Percentiles rank a stretch among this genome's conserved stretches.
Evolutionary conservation across 2,797 vertebrate genomes (phyloP).

Genomic region (Varecia variegata): DNA sequence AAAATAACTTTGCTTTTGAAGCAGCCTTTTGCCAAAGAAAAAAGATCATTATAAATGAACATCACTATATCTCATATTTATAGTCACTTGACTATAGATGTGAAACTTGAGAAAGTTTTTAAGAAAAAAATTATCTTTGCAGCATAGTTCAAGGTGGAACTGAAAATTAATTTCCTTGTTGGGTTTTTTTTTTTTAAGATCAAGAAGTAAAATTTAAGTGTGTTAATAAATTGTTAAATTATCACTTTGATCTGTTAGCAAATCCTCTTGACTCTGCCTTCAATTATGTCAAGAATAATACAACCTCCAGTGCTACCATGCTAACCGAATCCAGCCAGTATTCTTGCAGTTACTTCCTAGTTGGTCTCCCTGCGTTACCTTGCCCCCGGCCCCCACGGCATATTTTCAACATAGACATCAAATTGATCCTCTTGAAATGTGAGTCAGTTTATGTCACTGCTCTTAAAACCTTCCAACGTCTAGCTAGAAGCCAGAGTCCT

Average conservation of each 20-base stretch:
- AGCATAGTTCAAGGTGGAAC: background rate
- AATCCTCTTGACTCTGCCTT: background rate
- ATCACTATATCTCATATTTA: background rate
- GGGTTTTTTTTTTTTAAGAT: background rate
- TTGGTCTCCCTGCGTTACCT: background rate
- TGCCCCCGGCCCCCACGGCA: rapidly evolving
- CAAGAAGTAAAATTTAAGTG: background rate
- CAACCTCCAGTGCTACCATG: rapidly evolving
- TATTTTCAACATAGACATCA: background rate
- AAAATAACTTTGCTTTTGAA: background rate
- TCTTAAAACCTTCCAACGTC: background rate
- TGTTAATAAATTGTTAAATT: background rate
- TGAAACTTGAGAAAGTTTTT: background rate
- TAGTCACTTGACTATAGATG: background rate
- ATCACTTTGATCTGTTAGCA: background rate
- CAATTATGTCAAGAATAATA: background rate
- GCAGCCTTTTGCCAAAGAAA: slow-evolving; percentile 2
- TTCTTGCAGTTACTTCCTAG: background rate
- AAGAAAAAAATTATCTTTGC: background rate
- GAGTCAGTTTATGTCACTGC: background rate
- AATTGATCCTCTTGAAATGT: background rate
- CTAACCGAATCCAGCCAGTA: background rate
- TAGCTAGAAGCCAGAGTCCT: background rate
- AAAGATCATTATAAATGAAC: background rate
- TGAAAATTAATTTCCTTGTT: background rate